phyloP scores from a whole-genome alignment of 2,888 invertebrate species.

The Drosophila buzzatii region DNA sequence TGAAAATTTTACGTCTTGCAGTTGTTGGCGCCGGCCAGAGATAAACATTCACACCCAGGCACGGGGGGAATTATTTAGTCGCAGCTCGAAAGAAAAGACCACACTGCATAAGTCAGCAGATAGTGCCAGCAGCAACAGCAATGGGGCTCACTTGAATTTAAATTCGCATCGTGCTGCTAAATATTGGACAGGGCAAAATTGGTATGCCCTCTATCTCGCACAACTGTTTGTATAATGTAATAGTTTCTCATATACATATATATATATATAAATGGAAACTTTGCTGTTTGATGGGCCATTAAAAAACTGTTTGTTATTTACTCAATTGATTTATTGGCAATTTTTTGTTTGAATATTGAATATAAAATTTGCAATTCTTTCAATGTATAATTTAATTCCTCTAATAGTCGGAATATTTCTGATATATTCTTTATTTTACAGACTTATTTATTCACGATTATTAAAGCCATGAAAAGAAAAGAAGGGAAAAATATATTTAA shows the following conservation, averaged over 20 bases:
- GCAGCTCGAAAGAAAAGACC: constrained; percentile 21
- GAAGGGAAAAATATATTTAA: no score
- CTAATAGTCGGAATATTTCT: not conserved
- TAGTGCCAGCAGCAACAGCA: constrained; percentile 11
- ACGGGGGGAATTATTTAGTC: constrained; percentile 34
- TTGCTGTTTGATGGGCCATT: not conserved
- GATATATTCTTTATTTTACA: no score
- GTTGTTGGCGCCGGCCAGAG: constrained; percentile 54
- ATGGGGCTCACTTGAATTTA: constrained; percentile 18
- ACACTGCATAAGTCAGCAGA: constrained; percentile 31
- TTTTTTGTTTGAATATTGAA: not conserved
- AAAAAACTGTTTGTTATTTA: constrained; percentile 2
- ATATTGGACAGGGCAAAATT: not conserved
- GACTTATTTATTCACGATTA: no score
- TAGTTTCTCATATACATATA: not conserved
- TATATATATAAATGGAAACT: not conserved
- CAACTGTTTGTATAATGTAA: constrained; percentile 7
- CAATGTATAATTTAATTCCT: not conserved
- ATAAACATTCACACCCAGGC: constrained; percentile 45
- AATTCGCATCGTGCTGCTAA: constrained; percentile 17
- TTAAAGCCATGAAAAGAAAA: no score
- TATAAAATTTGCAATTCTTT: not conserved
- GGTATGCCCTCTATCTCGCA: not conserved
- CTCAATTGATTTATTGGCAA: not conserved
- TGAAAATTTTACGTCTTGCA: constrained; percentile 65